phyloP scores from a whole-genome alignment of 2,888 invertebrate species.

The Myopa tessellatipennis region DNA sequence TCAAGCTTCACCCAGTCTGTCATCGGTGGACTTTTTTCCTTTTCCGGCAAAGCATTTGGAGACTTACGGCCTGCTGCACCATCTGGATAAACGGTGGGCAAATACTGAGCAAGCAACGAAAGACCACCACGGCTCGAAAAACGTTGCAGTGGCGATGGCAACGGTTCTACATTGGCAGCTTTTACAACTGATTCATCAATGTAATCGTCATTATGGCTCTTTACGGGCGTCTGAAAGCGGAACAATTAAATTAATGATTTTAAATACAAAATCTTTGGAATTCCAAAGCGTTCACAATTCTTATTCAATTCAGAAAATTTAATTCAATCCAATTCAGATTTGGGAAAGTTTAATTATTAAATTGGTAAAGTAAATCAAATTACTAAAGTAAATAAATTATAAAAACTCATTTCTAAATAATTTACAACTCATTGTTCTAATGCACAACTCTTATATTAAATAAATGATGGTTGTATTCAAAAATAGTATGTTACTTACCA shows the following conservation, averaged over 20 bases:
- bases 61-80: conserved; percentile 72
- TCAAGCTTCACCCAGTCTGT: conserved; percentile 70
- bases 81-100: conserved; percentile 90
- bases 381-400: no score
- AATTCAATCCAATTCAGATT: no score
- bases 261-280: no score
- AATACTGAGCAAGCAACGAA: conserved; percentile 86
- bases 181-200: conserved; percentile 56
- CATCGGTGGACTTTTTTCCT: conserved; percentile 66
- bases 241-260: not conserved
- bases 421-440: no score
- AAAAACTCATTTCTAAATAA: no score
- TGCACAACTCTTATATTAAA: no score
- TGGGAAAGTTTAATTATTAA: no score
- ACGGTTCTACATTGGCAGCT: conserved; percentile 63
- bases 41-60: conserved; percentile 68
- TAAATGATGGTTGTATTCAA: not conserved
- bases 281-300: no score
- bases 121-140: conserved; percentile 91
- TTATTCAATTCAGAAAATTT: no score
- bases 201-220: conserved; percentile 51
- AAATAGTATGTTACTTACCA: conserved; percentile 51
- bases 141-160: conserved; percentile 77
- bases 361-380: no score
- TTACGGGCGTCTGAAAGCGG: conserved; percentile 47